Evolutionary conservation across 2,888 invertebrate species (phyloP).

Genomic region (Calameuta idolon): DNA sequence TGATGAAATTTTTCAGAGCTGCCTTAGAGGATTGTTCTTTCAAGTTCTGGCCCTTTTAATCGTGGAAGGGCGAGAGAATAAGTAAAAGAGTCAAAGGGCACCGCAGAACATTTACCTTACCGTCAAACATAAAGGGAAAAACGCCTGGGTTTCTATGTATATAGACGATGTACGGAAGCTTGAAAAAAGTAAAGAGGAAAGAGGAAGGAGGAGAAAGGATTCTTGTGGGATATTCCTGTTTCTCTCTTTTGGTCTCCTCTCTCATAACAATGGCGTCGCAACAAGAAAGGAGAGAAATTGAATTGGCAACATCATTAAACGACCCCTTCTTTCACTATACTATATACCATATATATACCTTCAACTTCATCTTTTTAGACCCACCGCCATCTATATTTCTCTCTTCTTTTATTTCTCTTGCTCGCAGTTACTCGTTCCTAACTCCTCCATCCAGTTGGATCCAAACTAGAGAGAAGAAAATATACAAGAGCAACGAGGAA

Average conservation of each 20-base stretch:
- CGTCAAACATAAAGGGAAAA: not conserved
- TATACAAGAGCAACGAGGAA: constrained; percentile 24
- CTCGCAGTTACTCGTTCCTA: not conserved
- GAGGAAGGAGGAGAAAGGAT: not conserved
- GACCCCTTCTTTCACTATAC: constrained; percentile 1
- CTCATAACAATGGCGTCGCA: constrained; percentile 15
- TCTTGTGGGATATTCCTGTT: constrained; percentile 15
- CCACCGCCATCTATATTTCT: not conserved
- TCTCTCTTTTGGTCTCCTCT: constrained; percentile 18
- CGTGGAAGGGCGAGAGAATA: not conserved
- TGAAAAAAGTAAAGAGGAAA: not conserved
- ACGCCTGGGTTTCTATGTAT: not conserved
- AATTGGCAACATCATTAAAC: constrained; percentile 49
- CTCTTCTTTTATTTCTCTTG: not conserved
- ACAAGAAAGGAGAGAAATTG: constrained; percentile 35
- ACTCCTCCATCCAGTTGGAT: not conserved
- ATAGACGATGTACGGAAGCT: not conserved
- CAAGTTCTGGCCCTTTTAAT: not conserved
- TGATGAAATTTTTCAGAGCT: not conserved
- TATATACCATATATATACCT: not conserved
- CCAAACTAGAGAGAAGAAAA: constrained; percentile 24
- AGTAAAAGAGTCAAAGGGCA: not conserved
- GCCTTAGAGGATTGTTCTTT: not conserved
- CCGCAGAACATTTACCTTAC: not conserved
- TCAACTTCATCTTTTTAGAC: not conserved